Conservation (phyloP, 2,888 invertebrate species). For the Baccha elongata region DNA sequence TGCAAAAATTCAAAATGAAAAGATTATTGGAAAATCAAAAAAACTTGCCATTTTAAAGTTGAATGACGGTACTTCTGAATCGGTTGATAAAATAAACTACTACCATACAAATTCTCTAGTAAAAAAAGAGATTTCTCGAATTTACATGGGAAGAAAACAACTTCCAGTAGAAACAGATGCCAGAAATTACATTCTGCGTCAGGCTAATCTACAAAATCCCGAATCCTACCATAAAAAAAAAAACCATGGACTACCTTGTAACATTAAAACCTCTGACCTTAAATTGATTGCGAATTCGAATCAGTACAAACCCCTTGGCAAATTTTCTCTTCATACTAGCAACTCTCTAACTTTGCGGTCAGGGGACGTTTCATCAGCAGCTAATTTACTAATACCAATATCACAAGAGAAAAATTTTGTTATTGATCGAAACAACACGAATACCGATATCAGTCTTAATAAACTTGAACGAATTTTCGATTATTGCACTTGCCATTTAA, state of each 20-base stretch:
- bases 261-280: constrained; percentile 15
- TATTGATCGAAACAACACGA: constrained; percentile 30
- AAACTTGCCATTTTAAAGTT: constrained; percentile 12
- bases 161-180: constrained; percentile 20
- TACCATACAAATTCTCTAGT: neutral
- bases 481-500: constrained; percentile 65
- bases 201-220: neutral
- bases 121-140: neutral
- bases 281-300: neutral
- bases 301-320: neutral
- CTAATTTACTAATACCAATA: neutral
- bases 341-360: neutral
- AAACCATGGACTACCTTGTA: constrained; percentile 1
- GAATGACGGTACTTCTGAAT: neutral
- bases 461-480: constrained; percentile 29
- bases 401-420: neutral
- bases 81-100: too few species aligned
- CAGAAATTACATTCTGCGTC: constrained; percentile 40
- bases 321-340: neutral
- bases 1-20: neutral
- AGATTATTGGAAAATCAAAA: neutral
- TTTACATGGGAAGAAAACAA: neutral
- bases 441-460: constrained; percentile 14
- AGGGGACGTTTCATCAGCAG: neutral
- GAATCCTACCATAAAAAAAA: neutral